phyloP scores from a whole-genome alignment of 2,888 invertebrate species.

The Calliopum simillimum region DNA sequence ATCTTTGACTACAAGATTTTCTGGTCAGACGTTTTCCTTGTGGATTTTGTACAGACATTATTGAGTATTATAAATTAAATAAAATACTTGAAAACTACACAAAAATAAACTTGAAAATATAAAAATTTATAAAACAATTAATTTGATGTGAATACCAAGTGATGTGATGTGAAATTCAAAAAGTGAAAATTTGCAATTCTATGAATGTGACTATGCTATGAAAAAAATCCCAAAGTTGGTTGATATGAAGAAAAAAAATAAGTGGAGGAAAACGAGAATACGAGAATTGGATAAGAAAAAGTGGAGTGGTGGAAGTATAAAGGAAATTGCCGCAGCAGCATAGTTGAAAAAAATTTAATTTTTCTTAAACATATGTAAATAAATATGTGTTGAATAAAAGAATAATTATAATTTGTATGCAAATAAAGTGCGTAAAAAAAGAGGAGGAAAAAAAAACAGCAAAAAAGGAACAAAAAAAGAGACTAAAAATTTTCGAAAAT shows the following conservation, averaged over 20 bases:
- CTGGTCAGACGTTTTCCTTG: conserved; percentile 35
- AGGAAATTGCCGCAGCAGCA: conserved; percentile 21
- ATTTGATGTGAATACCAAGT: conserved; percentile 13
- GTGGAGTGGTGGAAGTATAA: neutral
- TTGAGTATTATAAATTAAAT: conserved; percentile 41
- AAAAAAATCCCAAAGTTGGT: conserved; percentile 22
- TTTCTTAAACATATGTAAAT: neutral
- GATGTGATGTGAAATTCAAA: conserved; percentile 31
- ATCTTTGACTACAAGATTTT: conserved; percentile 34
- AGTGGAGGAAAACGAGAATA: conserved; percentile 1
- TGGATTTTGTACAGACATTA: conserved; percentile 39
- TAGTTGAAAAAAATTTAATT: conserved; percentile 6
- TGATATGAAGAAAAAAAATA: conserved; percentile 31
- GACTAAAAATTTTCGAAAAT: conserved; percentile 30
- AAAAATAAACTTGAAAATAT: conserved; percentile 16
- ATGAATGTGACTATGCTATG: conserved; percentile 26
- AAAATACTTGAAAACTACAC: conserved; percentile 35
- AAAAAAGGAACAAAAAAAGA: conserved; percentile 8
- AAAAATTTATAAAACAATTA: conserved; percentile 26
- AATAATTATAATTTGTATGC: conserved; percentile 3
- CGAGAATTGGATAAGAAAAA: conserved; percentile 9
- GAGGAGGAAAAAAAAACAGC: neutral
- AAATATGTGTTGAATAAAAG: conserved; percentile 1
- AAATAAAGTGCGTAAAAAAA: conserved; percentile 20
- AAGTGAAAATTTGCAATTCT: conserved; percentile 25